Base-by-base conservation (phyloP, 2,113 vertebrate species). In the Brachyistius frenatus region DNA sequence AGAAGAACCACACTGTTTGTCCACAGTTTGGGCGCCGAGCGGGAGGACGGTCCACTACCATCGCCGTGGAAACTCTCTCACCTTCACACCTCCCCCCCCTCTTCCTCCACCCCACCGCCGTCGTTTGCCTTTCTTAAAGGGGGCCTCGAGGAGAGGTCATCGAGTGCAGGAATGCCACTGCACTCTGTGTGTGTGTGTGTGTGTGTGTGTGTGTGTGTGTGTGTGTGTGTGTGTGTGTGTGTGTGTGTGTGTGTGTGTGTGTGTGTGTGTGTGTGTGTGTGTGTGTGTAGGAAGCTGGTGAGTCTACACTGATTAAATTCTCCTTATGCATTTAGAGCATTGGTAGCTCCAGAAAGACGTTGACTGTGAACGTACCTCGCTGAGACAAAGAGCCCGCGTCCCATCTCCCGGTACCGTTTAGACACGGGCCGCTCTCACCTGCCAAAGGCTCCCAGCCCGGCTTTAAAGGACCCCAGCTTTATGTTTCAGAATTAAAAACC, bases 81-180 rank as follows among this genome's bases (percentile, higher is more conserved):
- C 56, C n/a, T 5, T 7, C 39, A 41, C 39, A 2, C 46, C 58
- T 56, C 8, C 52, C 66, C 36, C 76, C 53, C 35, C 41, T 10
- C 44, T 84, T 70, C 53, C 37, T 3, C 74, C 78, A 75, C 76
- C 67, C 64, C 60, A 72, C 81, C 76, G 79, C 78, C 86, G 63
- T 71, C 61, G 58, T 64, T 33, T 14, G 75, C 61, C 62, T 67
- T 71, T 80, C 79, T 71, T 66, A 37, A 70, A 73, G 76, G 76
- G 23, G 80, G 78, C 76, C 76, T 78, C 11, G 33, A 73, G 62
- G 73, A 86, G 75, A 85, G 89, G 86, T 92, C 87, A 88, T 1
- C 10, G 64, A 81, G 90, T 91, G 73, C 87, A 92, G 79, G 82
- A 93, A 90, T 88, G 82, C 66, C 83, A 66, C 57, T 80, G 74